Conservation (phyloP, 2,113 vertebrate species). For the Dascyllus trimaculatus region DNA sequence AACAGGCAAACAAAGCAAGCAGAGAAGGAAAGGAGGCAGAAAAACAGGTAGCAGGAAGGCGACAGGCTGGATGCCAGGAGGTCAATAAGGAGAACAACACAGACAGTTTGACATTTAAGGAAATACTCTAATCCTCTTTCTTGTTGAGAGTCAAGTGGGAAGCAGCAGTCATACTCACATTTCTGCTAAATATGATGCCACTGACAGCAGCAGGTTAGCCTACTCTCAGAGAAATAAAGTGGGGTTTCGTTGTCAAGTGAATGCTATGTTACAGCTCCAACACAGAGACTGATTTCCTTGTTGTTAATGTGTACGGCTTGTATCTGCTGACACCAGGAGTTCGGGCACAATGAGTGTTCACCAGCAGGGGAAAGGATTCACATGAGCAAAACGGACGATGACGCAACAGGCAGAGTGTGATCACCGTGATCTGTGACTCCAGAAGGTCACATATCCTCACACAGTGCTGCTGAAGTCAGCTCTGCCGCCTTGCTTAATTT, state of each 20-base stretch:
- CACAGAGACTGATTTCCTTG: conserved; percentile 20
- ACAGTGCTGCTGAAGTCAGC: conserved; percentile 38
- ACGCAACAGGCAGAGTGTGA: conserved; percentile 27
- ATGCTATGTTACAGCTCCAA: background rate
- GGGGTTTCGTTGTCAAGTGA: background rate
- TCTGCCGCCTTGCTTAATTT: conserved; percentile 15
- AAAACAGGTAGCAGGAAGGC: no score
- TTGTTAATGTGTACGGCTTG: conserved; percentile 17
- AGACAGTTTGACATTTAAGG: no score
- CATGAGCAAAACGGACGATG: conserved; percentile 32
- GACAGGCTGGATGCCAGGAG: no score
- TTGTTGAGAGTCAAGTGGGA: no score
- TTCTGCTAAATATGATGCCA: no score
- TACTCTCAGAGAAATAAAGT: background rate
- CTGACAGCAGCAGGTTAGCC: no score
- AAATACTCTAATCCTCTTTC: no score
- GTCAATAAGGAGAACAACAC: no score
- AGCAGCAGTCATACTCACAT: no score
- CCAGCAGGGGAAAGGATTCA: background rate
- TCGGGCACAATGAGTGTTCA: conserved; percentile 13
- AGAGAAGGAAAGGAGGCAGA: no score
- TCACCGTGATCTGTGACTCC: conserved; percentile 29
- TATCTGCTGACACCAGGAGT: conserved; percentile 49
- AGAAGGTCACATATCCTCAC: conserved; percentile 34
- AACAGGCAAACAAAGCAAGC: no score